phyloP scores from a whole-genome alignment of 2,888 invertebrate genomes.

The Liopterus haemorrhoidalis region DNA sequence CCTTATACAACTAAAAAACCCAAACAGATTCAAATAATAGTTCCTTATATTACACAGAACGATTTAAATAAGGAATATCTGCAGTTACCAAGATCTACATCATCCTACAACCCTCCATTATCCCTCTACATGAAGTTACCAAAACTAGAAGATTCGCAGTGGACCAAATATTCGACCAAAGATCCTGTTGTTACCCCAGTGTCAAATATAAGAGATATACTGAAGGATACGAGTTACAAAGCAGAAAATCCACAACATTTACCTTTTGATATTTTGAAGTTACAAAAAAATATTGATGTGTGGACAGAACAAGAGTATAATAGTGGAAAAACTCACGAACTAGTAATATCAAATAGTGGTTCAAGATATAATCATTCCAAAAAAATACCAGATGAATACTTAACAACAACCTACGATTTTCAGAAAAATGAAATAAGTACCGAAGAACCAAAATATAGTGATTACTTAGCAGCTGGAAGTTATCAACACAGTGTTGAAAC shows the following conservation, averaged over 20 bases:
- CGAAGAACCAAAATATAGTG: slow-evolving; percentile 31
- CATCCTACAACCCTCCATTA: slow-evolving; percentile 26
- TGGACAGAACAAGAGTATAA: slow-evolving; percentile 75
- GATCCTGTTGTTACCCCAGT: slow-evolving; percentile 48
- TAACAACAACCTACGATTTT: slow-evolving; percentile 52
- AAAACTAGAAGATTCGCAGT: slow-evolving; percentile 37
- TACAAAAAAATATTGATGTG: slow-evolving; percentile 77
- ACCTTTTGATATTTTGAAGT: slow-evolving; percentile 63
- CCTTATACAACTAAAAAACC: slow-evolving; percentile 46
- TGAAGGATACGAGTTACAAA: slow-evolving; percentile 38
- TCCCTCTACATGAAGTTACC: slow-evolving; percentile 40
- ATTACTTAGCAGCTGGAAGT: slow-evolving; percentile 21
- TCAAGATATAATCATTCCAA: slow-evolving; percentile 58
- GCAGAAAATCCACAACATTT: slow-evolving; percentile 43
- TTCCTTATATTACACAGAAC: slow-evolving; percentile 67
- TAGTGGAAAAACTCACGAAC: slow-evolving; percentile 45
- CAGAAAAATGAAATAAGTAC: slow-evolving; percentile 25
- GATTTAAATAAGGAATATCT: slow-evolving; percentile 39
- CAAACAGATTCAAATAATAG: slow-evolving; percentile 71
- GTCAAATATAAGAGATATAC: slow-evolving; percentile 50
- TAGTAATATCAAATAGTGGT: slow-evolving; percentile 47
- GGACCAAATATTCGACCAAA: slow-evolving; percentile 46
- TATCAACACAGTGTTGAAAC: slow-evolving; percentile 27
- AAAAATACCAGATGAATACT: slow-evolving; percentile 70
- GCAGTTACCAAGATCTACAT: slow-evolving; percentile 27